phyloP scores from a whole-genome alignment of 92 coral and sea anemone species.

The Phenganax marumi region DNA sequence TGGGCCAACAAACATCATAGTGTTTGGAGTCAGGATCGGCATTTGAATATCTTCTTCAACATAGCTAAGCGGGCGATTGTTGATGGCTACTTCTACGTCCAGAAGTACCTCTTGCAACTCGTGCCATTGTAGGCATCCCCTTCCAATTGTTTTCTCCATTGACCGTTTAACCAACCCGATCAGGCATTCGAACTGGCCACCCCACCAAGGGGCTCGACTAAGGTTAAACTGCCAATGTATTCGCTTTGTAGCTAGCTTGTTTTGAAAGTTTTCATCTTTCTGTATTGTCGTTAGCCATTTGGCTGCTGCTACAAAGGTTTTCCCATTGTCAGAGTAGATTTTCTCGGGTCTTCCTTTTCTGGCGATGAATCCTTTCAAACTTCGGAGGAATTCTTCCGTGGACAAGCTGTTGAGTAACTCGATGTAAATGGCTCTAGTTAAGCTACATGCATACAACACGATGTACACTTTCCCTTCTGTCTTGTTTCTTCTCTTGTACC shows the following conservation, averaged over 20 bases:
- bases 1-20: too few species aligned
- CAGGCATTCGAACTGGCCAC: constrained; percentile 4
- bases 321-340: constrained; percentile 2
- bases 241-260: background rate
- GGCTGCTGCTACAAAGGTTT: constrained; percentile 12
- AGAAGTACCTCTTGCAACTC: background rate
- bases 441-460: constrained; percentile 2
- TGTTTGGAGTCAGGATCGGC: too few species aligned
- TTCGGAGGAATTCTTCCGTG: constrained; percentile 42
- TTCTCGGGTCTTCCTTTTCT: constrained; percentile 3
- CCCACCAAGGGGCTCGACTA: constrained; percentile 27
- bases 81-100: background rate
- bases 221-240: constrained; percentile 11
- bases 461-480: constrained; percentile 55
- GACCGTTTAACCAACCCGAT: background rate
- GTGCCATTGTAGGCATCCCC: background rate
- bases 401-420: constrained; percentile 50
- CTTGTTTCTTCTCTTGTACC: constrained; percentile 47
- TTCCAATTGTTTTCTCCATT: background rate
- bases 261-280: background rate
- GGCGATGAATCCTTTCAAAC: constrained; percentile 8
- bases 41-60: too few species aligned
- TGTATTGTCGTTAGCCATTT: background rate
- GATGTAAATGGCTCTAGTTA: constrained; percentile 54
- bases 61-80: background rate